phyloP scores from a whole-genome alignment of 1,140 invertebrate species.

The Caenorhabditis remanei region DNA sequence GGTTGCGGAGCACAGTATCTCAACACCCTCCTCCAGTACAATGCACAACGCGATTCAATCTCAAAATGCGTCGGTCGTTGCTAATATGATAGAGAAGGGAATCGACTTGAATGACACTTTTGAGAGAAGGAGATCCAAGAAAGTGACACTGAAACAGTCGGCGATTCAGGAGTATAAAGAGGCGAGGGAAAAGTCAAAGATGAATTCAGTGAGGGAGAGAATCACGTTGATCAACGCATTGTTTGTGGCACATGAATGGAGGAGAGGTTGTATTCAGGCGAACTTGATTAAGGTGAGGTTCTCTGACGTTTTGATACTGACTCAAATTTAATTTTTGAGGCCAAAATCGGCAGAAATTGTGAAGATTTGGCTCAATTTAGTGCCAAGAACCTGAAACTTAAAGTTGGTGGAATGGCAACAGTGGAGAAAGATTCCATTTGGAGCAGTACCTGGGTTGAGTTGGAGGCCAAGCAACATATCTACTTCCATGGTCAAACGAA shows the following conservation, averaged over 20 bases:
- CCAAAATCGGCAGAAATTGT: slow-evolving; percentile 40
- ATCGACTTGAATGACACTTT: slow-evolving; percentile 57
- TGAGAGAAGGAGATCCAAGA: neutral
- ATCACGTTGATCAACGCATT: slow-evolving; percentile 58
- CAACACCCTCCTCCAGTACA: slow-evolving; percentile 29
- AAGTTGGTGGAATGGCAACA: slow-evolving; percentile 30
- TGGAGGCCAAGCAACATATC: slow-evolving; percentile 51
- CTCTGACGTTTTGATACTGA: neutral
- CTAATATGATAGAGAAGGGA: slow-evolving; percentile 58
- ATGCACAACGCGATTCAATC: slow-evolving; percentile 50
- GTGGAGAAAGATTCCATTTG: slow-evolving; percentile 55
- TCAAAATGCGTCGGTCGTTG: slow-evolving; percentile 44
- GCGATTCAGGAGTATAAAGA: slow-evolving; percentile 46
- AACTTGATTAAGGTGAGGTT: slow-evolving; percentile 13
- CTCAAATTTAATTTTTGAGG: slow-evolving; percentile 13
- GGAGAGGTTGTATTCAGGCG: slow-evolving; percentile 26
- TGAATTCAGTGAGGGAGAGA: slow-evolving; percentile 43
- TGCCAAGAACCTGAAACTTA: slow-evolving; percentile 21
- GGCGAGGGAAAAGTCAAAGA: slow-evolving; percentile 38
- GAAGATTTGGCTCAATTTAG: slow-evolving; percentile 56
- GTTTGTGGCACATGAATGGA: slow-evolving; percentile 57
- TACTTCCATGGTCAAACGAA: slow-evolving; percentile 24
- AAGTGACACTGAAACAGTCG: slow-evolving; percentile 51
- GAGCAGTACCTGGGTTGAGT: slow-evolving; percentile 55
- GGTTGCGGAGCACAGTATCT: slow-evolving; percentile 18